These are phyloP conservation scores for Epizoanthus illoricatus DNA, from an alignment of 92 coral and sea anemone species.

Conservation along the genomic window DNA sequence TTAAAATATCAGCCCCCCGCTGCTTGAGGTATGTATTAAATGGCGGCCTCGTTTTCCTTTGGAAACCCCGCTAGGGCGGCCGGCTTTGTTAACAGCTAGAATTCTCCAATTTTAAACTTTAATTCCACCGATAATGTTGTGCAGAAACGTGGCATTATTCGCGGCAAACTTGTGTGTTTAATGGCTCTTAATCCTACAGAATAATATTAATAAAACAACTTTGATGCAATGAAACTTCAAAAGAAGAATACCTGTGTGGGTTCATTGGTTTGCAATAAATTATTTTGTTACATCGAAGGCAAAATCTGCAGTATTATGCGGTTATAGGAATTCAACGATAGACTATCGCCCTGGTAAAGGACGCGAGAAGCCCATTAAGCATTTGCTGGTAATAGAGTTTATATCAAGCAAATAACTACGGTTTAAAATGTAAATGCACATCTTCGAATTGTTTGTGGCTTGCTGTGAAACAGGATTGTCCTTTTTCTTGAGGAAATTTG, in stretches of 20 bases:
- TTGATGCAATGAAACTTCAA: not conserved
- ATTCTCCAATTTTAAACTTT: slow-evolving; percentile 21
- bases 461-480: no score
- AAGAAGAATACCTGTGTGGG: no score
- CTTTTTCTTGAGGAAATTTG: no score
- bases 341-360: no score
- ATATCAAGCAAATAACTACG: no score
- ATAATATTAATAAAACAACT: not conserved
- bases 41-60: not conserved
- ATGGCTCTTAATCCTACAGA: slow-evolving; percentile 18
- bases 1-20: not conserved
- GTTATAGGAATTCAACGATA: no score
- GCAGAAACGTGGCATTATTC: slow-evolving; percentile 18
- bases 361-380: no score
- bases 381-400: no score
- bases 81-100: slow-evolving; percentile 20
- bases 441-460: no score
- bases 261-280: not conserved
- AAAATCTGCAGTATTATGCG: not conserved
- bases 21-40: not conserved
- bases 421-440: no score
- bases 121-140: not conserved
- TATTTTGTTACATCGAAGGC: not conserved
- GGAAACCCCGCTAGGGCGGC: slow-evolving; percentile 24
- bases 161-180: not conserved